Conservation (phyloP, 2,797 vertebrate species). For the Varecia variegata region DNA sequence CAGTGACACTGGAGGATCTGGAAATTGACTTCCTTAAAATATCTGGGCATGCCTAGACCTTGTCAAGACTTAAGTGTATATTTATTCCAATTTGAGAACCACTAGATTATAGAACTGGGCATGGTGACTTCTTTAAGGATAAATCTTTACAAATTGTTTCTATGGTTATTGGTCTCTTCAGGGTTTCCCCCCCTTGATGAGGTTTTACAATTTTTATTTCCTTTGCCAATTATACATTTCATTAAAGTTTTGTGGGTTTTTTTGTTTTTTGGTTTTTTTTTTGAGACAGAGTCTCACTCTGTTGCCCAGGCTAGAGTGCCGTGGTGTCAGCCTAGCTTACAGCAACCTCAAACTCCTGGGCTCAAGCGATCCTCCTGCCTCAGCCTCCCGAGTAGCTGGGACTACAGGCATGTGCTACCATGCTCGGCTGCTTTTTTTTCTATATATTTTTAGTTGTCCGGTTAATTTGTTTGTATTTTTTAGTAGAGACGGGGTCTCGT, state of each 20-base stretch:
- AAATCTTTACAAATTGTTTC: not conserved
- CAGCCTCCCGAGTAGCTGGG: no score
- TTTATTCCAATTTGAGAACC: not conserved
- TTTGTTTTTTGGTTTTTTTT: no score
- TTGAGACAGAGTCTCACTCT: no score
- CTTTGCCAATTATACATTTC: not conserved
- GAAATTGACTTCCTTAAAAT: not conserved
- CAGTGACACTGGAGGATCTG: not conserved
- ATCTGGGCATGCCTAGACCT: not conserved
- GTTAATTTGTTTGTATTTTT: no score
- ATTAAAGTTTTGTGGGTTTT: constrained; percentile 7
- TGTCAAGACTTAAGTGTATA: not conserved
- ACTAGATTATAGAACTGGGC: not conserved
- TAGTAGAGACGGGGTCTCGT: no score
- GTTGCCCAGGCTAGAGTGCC: no score
- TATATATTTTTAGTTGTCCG: no score
- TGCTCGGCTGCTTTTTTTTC: no score
- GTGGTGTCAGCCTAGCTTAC: no score
- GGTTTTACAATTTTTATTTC: not conserved
- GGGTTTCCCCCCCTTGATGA: not conserved
- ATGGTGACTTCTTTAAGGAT: not conserved
- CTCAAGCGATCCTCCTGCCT: no score
- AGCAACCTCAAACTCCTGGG: no score
- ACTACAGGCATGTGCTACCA: no score
- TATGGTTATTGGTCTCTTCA: not conserved